These are phyloP conservation scores for Pristionchus fissidentatus DNA, from an alignment of 2,888 invertebrate species.

Conservation along the genomic window DNA sequence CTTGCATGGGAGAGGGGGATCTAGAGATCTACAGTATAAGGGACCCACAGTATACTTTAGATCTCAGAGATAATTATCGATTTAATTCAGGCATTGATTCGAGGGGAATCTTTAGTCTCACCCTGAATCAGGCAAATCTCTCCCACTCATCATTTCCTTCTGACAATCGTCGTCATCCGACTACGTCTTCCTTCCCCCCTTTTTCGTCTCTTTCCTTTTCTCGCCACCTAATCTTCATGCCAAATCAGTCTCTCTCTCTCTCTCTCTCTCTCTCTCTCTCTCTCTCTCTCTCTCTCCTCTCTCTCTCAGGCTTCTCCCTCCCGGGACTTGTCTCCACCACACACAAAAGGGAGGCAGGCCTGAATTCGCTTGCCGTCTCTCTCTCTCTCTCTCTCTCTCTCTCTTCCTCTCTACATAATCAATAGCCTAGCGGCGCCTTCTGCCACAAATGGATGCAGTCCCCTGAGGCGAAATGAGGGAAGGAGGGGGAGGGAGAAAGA, in stretches of 20 bases:
- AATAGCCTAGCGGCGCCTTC: not conserved
- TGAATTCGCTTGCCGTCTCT: not conserved
- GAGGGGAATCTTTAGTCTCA: no score
- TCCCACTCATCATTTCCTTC: not conserved
- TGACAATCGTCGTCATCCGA: not conserved
- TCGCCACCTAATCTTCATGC: conserved; percentile 3
- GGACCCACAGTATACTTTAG: no score
- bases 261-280: not conserved
- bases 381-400: not conserved
- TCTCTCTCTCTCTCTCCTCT: conserved; percentile 9
- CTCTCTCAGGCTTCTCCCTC: no score
- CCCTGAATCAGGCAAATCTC: no score
- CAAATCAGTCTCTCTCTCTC: conserved; percentile 1
- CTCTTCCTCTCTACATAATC: not conserved
- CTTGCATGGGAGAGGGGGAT: no score
- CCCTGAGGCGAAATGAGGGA: no score
- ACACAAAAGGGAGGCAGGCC: not conserved
- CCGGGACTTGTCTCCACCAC: no score
- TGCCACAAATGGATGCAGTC: no score
- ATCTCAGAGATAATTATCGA: no score
- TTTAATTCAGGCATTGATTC: no score
- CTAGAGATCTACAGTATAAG: no score
- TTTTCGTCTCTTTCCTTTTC: not conserved
- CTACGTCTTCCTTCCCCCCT: not conserved
- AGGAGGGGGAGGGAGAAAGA: not conserved